Percentiles rank a stretch among this genome's conserved stretches.
phyloP scores from a whole-genome alignment of 2,888 invertebrate species.

The Drosophila phalerata region DNA sequence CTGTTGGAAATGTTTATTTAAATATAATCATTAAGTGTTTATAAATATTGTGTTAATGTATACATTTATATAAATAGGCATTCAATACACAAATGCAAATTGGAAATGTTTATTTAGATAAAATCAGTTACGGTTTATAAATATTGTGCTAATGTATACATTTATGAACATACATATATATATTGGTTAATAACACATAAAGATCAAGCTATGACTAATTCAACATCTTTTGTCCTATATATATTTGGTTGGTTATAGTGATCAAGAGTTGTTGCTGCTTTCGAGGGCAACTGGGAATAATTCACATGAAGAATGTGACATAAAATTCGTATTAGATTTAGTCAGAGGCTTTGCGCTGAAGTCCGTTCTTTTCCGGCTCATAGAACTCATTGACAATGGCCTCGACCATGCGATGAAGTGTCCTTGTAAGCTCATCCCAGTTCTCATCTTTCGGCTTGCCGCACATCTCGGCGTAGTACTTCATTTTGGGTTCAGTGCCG shows the following conservation, averaged over 20 bases:
- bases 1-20: constrained; percentile 31
- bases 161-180: constrained; percentile 12
- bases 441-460: constrained; percentile 89
- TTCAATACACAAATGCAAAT: neutral
- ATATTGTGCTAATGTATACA: constrained; percentile 30
- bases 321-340: constrained; percentile 39
- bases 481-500: constrained; percentile 99
- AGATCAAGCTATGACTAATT: constrained; percentile 32
- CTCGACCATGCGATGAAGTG: constrained; percentile 90
- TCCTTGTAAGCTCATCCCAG: constrained; percentile 87
- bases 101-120: constrained; percentile 18
- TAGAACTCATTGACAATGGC: constrained; percentile 93
- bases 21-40: constrained; percentile 12
- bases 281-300: constrained; percentile 9
- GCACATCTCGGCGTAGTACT: constrained; percentile 98
- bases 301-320: constrained; percentile 21
- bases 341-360: constrained; percentile 81
- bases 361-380: constrained; percentile 90
- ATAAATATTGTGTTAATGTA: constrained; percentile 30
- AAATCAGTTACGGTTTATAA: constrained; percentile 14
- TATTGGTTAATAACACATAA: constrained; percentile 24
- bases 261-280: constrained; percentile 7
- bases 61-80: constrained; percentile 20
- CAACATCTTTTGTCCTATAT: constrained; percentile 36
- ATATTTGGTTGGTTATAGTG: constrained; percentile 44